Evolutionary conservation across 2,888 invertebrate genomes (phyloP).

Genomic region (Polydrusus tereticollis): DNA sequence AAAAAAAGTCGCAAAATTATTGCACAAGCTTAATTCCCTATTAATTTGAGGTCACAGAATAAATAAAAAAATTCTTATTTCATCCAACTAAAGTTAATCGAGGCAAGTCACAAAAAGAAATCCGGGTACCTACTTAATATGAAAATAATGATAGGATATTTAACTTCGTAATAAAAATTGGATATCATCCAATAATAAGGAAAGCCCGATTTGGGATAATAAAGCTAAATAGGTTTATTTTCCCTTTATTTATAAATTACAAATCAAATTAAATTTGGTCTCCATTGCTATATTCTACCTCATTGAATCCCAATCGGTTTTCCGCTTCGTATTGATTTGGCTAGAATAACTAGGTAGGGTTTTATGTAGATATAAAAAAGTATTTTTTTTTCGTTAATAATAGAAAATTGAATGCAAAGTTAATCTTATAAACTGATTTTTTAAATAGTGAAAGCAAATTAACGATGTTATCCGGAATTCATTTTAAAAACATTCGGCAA

Average conservation of each 20-base stretch:
- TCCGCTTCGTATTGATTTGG: neutral
- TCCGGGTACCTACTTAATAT: too few species aligned
- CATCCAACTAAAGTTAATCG: neutral
- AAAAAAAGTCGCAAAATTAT: too few species aligned
- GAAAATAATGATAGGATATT: too few species aligned
- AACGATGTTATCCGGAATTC: too few species aligned
- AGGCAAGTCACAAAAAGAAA: too few species aligned
- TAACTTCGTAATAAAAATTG: neutral
- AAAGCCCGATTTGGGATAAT: neutral
- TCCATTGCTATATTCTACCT: conserved; percentile 6
- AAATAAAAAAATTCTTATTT: too few species aligned
- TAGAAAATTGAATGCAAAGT: too few species aligned
- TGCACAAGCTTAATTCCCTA: too few species aligned
- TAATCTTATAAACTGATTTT: too few species aligned
- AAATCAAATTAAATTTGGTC: conserved; percentile 1
- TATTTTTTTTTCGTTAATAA: neutral
- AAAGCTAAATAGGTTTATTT: neutral
- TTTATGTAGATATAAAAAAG: neutral
- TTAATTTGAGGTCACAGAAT: too few species aligned
- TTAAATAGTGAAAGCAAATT: too few species aligned
- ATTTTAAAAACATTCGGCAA: too few species aligned
- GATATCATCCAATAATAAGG: neutral
- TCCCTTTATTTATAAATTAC: neutral
- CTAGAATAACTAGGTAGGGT: neutral
- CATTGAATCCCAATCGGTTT: neutral